A percentile compares a stretch with the other conserved stretches of the same genome.
These are phyloP conservation scores for Zaprionus gabonicus DNA, from an alignment of 1,140 invertebrate species.

Conservation along the genomic window DNA sequence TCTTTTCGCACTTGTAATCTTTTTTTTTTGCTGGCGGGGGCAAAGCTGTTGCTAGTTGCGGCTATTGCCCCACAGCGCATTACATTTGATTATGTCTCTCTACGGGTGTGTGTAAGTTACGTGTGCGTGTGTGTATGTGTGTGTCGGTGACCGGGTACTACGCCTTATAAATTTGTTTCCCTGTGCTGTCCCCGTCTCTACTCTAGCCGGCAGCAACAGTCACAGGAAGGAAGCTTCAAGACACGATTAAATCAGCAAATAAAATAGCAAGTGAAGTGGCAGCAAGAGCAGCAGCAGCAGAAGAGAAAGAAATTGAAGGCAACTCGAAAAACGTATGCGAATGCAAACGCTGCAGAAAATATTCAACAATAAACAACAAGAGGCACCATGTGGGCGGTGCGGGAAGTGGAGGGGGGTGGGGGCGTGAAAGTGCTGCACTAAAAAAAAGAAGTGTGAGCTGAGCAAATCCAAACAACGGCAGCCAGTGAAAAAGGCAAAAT, in stretches of 20 bases:
- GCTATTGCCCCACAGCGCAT: conserved; percentile 75
- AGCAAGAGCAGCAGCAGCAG: conserved; percentile 40
- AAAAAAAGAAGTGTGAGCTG: conserved; percentile 32
- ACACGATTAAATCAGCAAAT: conserved; percentile 81
- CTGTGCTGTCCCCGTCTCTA: background rate
- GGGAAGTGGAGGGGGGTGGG: background rate
- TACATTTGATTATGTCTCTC: conserved; percentile 76
- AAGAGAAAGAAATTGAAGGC: conserved; percentile 58
- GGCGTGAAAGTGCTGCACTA: background rate
- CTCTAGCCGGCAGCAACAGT: conserved; percentile 54
- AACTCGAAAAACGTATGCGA: conserved; percentile 41
- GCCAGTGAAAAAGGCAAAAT: conserved; percentile 12
- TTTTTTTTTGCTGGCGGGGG: conserved; percentile 40
- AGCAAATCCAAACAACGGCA: conserved; percentile 37
- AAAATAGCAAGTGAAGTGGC: conserved; percentile 69
- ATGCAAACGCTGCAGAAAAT: conserved; percentile 56
- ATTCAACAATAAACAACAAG: conserved; percentile 12
- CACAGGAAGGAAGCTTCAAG: conserved; percentile 80
- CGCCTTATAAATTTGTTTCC: conserved; percentile 64
- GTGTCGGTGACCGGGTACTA: conserved; percentile 45
- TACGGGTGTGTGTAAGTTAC: conserved; percentile 18
- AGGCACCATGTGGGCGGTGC: background rate
- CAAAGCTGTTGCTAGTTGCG: conserved; percentile 70
- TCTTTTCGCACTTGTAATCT: conserved; percentile 51
- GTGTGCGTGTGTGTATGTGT: conserved; percentile 18